Conservation (phyloP, 2,113 vertebrate genomes). For the Perognathus longimembris region DNA sequence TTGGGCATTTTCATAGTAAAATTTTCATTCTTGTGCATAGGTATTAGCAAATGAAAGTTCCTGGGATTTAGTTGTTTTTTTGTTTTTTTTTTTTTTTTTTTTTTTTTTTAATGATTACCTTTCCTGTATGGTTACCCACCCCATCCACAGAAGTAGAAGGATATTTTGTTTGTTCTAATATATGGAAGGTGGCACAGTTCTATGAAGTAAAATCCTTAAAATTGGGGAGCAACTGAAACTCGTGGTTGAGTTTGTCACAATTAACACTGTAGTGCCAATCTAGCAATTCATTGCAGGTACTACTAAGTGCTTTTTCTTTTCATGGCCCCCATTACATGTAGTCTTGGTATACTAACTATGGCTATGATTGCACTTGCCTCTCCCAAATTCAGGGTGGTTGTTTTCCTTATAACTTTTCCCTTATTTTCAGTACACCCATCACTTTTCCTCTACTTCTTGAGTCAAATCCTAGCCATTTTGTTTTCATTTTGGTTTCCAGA, state of each 20-base stretch:
- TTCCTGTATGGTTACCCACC: no score
- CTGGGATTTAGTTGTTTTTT: no score
- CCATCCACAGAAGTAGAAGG: fast-evolving
- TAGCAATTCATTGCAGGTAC: not conserved
- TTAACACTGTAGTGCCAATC: not conserved
- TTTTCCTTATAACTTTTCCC: not conserved
- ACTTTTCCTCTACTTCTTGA: no score
- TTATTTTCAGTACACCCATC: no score
- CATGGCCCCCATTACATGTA: not conserved
- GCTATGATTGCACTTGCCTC: not conserved
- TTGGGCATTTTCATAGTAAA: not conserved
- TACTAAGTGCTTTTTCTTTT: not conserved
- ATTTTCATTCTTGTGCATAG: not conserved
- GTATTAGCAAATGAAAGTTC: not conserved
- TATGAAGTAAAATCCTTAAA: not conserved
- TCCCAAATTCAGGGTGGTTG: not conserved
- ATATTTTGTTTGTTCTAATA: not conserved
- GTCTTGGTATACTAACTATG: not conserved
- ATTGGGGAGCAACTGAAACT: no score
- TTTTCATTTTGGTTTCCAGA: no score
- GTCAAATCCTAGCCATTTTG: not conserved
- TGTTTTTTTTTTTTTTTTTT: no score
- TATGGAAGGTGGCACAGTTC: not conserved
- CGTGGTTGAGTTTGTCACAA: no score
- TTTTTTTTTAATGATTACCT: no score